Evolutionary conservation across 37 sponge, comb jelly and placozoan species (phyloP).

Genomic region (Amphimedon queenslandica): DNA sequence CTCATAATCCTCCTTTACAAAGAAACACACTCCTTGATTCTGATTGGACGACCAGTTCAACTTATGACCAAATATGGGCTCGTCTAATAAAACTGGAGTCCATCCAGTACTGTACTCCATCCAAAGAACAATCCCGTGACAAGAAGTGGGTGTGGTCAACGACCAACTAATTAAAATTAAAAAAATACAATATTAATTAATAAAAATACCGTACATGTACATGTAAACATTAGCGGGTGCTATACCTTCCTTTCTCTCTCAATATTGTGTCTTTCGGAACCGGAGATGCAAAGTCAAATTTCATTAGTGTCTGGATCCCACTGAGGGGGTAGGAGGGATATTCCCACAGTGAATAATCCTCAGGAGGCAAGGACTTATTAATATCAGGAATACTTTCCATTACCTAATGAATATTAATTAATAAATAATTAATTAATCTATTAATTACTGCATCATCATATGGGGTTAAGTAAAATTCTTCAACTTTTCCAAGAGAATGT

Average conservation of each 20-base stretch:
- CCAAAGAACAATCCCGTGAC: constrained; percentile 80
- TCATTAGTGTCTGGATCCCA: constrained; percentile 30
- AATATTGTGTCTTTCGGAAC: constrained; percentile 16
- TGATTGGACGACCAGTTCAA: constrained; percentile 39
- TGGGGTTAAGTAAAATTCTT: constrained; percentile 58
- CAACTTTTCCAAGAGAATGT: constrained; percentile 56
- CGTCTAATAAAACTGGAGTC: constrained; percentile 23
- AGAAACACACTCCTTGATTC: constrained; percentile 67
- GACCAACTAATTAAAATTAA: background rate
- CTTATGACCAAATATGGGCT: background rate
- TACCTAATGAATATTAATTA: no score
- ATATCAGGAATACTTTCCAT: no score
- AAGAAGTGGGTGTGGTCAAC: background rate
- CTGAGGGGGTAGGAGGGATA: constrained; percentile 63
- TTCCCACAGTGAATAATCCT: constrained; percentile 79
- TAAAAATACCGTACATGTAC: constrained; percentile 7
- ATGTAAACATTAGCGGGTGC: no score
- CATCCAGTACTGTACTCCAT: constrained; percentile 55
- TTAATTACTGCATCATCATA: constrained; percentile 65
- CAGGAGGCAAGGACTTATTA: no score
- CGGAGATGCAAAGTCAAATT: constrained; percentile 57
- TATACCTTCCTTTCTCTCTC: background rate
- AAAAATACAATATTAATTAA: background rate
- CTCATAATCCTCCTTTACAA: no score
- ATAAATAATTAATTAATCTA: no score